phyloP scores from a whole-genome alignment of 2,888 invertebrate species.

The Eupeodes latifasciatus region DNA sequence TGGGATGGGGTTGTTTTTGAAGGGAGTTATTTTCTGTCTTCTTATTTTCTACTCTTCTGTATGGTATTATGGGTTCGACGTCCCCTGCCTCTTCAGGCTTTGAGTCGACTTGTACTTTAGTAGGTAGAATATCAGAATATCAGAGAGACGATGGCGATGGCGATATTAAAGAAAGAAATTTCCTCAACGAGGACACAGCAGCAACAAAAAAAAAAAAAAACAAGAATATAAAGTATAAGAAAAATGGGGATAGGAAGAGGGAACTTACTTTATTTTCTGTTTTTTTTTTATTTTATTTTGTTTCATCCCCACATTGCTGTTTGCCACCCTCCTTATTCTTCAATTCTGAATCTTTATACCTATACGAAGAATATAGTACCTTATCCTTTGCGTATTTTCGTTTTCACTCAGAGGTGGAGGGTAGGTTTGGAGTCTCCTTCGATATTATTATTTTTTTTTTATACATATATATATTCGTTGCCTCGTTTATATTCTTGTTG shows the following conservation, averaged over 20 bases:
- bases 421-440: conserved; percentile 51
- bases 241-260: conserved; percentile 68
- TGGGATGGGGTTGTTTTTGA: conserved; percentile 64
- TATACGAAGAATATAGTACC: not conserved
- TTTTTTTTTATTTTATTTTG: conserved; percentile 21
- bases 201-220: conserved; percentile 23
- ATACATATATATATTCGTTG: conserved; percentile 54
- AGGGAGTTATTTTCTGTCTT: conserved; percentile 51
- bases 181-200: conserved; percentile 43
- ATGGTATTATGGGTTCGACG: conserved; percentile 43
- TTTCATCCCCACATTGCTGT: conserved; percentile 34
- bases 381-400: conserved; percentile 77
- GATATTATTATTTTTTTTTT: conserved; percentile 59
- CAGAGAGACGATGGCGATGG: conserved; percentile 63
- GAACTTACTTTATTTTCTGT: conserved; percentile 71
- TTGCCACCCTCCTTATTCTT: conserved; percentile 44
- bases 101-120: conserved; percentile 61
- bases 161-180: conserved; percentile 62
- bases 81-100: conserved; percentile 38
- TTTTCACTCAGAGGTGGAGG: conserved; percentile 76
- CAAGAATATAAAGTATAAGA: conserved; percentile 40
- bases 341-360: conserved; percentile 36
- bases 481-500: conserved; percentile 41
- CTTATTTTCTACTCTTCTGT: conserved; percentile 53
- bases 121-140: conserved; percentile 58